These are phyloP conservation scores for Vannuccia rotundouncinata DNA, from an alignment of 2,888 invertebrate genomes.

Conservation along the genomic window DNA sequence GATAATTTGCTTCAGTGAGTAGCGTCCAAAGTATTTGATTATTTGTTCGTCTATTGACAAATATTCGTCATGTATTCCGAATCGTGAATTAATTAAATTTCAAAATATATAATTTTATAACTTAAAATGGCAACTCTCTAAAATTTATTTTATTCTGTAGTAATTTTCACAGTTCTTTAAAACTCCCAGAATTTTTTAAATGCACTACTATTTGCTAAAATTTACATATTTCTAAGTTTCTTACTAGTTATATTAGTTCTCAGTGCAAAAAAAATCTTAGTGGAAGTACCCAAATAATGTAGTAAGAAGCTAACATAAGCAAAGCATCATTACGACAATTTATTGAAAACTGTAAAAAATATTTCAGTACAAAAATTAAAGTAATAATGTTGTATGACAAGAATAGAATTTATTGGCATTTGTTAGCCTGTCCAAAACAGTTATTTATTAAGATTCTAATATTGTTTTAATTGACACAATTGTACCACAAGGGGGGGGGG, in stretches of 20 bases:
- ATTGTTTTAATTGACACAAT: background rate
- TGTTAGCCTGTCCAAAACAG: background rate
- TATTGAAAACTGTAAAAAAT: background rate
- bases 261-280: background rate
- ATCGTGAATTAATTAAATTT: background rate
- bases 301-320: background rate
- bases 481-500: background rate
- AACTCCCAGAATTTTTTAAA: background rate
- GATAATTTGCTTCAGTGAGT: background rate
- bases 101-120: background rate
- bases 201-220: background rate
- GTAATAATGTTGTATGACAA: background rate
- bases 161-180: background rate
- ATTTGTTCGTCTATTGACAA: background rate
- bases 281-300: background rate
- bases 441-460: background rate
- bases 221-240: background rate
- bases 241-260: background rate
- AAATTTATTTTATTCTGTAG: background rate
- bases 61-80: background rate
- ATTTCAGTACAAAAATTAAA: background rate
- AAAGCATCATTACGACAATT: background rate
- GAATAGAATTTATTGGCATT: background rate
- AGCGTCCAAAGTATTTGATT: background rate
- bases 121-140: background rate